phyloP scores from a whole-genome alignment of 1,140 invertebrate species.

The Pectinophora gossypiella region DNA sequence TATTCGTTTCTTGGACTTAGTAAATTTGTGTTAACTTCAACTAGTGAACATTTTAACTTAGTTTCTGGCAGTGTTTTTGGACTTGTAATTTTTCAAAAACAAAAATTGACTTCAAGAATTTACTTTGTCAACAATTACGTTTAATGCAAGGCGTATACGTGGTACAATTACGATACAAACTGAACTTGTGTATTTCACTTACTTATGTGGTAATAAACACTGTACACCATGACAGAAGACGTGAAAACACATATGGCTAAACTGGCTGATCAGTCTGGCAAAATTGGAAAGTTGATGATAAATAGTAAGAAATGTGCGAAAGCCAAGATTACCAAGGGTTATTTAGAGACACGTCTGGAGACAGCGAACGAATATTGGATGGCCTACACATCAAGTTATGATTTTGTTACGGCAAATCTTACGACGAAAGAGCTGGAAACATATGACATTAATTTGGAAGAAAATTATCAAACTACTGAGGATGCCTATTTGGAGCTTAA shows the following conservation, averaged over 20 bases:
- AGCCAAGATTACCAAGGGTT: background rate
- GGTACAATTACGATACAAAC: too few species aligned
- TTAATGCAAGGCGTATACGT: too few species aligned
- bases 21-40: too few species aligned
- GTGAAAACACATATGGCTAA: too few species aligned
- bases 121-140: too few species aligned
- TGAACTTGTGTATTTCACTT: too few species aligned
- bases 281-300: background rate
- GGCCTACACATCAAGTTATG: background rate
- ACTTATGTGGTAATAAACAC: background rate
- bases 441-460: background rate
- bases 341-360: background rate
- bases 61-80: too few species aligned
- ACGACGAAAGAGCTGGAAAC: background rate
- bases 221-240: background rate
- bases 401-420: background rate
- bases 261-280: background rate
- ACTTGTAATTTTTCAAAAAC: too few species aligned
- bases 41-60: too few species aligned
- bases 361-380: background rate
- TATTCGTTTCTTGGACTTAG: too few species aligned
- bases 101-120: too few species aligned
- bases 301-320: background rate
- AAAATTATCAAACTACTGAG: background rate
- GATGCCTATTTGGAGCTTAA: background rate